Conservation (phyloP, 2,113 vertebrate species). For the Odontophorus gujanensis region DNA sequence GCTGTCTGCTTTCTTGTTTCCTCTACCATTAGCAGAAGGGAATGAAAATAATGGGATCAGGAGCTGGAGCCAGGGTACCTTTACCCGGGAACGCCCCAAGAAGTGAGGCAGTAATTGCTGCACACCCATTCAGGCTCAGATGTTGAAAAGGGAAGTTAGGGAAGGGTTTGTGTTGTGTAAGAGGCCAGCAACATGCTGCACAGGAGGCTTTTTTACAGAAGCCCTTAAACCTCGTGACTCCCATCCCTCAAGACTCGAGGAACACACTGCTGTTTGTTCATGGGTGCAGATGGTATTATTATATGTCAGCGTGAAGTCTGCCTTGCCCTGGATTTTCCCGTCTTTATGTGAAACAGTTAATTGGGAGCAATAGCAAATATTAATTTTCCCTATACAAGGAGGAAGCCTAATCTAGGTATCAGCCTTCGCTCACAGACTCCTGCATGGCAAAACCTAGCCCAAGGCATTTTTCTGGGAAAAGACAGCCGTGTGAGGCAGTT, state of each 20-base stretch:
- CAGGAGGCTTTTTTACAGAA: neutral
- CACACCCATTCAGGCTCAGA: neutral
- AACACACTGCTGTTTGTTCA: neutral
- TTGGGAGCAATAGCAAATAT: neutral
- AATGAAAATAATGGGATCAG: neutral
- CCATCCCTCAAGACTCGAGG: neutral
- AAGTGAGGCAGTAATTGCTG: neutral
- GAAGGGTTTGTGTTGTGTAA: neutral
- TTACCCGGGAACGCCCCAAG: neutral
- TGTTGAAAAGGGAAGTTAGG: neutral
- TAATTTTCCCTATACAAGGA: neutral
- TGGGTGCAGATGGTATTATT: neutral
- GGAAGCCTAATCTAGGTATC: neutral
- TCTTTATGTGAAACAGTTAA: neutral
- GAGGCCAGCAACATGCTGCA: neutral
- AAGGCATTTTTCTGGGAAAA: neutral
- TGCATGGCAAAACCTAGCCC: neutral
- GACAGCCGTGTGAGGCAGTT: fast-evolving
- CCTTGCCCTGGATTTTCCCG: neutral
- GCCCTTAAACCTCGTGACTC: neutral
- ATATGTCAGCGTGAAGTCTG: neutral
- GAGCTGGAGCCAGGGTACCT: neutral
- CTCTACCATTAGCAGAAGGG: neutral
- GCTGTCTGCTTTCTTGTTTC: neutral
- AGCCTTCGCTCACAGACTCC: fast-evolving